Evolutionary conservation across 1,140 invertebrate genomes (phyloP).

Genomic region (Elysia chlorotica): DNA sequence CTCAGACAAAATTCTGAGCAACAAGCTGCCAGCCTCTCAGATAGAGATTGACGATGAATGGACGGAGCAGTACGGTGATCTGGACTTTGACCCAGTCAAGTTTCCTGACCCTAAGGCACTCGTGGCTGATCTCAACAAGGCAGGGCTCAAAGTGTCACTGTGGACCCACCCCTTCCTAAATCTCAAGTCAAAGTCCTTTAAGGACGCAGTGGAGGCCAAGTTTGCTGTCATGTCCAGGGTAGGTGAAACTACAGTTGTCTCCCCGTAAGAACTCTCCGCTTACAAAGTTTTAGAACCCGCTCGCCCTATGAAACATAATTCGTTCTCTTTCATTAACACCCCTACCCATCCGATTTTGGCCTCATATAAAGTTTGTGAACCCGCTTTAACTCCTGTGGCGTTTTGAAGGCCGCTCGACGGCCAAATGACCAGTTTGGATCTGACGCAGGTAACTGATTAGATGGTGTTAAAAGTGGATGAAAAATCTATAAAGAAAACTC

Average conservation of each 20-base stretch:
- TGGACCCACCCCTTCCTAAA: slow-evolving; percentile 95
- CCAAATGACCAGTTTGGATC: too few relatives aligned
- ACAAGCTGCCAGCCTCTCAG: slow-evolving; percentile 81
- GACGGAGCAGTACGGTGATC: slow-evolving; percentile 86
- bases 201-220: slow-evolving; percentile 1
- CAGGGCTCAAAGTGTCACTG: slow-evolving; percentile 79
- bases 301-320: not conserved
- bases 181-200: slow-evolving; percentile 71
- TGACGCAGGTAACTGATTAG: too few relatives aligned
- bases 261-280: not conserved
- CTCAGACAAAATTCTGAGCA: slow-evolving; percentile 85
- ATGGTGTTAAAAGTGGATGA: too few relatives aligned
- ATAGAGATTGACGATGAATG: slow-evolving; percentile 91
- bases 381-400: not conserved
- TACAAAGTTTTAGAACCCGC: not conserved
- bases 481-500: too few relatives aligned
- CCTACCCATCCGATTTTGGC: not conserved
- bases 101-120: slow-evolving; percentile 75
- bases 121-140: slow-evolving; percentile 67
- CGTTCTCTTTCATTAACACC: not conserved
- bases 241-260: not conserved
- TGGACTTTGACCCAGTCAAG: slow-evolving; percentile 73
- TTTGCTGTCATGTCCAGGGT: slow-evolving; percentile 46
- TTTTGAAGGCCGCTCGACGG: not conserved
- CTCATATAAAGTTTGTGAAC: not conserved